Percentiles rank a stretch among this genome's conserved stretches.
phyloP scores from a whole-genome alignment of 2,113 vertebrate genomes.

The Cynoglossus semilaevis region DNA sequence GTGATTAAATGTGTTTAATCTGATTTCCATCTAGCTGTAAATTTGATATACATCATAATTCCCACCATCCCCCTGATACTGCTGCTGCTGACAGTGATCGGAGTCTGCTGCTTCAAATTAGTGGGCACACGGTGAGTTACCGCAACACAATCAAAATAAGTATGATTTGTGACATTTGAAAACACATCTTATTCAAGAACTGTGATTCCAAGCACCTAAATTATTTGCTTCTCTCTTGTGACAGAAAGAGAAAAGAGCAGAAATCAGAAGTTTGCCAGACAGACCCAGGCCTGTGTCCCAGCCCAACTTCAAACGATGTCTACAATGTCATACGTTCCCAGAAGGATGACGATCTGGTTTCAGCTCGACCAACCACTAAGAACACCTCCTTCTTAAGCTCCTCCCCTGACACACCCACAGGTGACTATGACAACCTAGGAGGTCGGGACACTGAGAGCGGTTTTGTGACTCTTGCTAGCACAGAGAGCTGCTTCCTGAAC shows the following conservation, averaged over 20 bases:
- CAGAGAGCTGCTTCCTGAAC: conserved; percentile 88
- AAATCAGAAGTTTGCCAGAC: conserved; percentile 68
- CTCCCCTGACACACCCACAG: conserved; percentile 71
- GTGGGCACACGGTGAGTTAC: conserved; percentile 76
- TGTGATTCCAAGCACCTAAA: neutral
- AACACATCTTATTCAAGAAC: neutral
- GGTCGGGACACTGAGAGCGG: conserved; percentile 80
- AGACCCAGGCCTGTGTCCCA: conserved; percentile 68
- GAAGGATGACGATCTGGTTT: conserved; percentile 83
- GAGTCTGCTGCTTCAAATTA: conserved; percentile 84
- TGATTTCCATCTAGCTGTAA: conserved; percentile 65
- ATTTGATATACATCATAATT: conserved; percentile 83
- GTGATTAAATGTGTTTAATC: conserved; percentile 15
- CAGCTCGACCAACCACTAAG: conserved; percentile 81
- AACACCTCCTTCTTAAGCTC: conserved; percentile 89
- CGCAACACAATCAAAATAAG: neutral
- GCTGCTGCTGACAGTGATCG: conserved; percentile 75
- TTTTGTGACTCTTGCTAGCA: conserved; percentile 80
- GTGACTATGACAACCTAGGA: conserved; percentile 79
- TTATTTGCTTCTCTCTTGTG: neutral
- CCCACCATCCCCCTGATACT: conserved; percentile 84
- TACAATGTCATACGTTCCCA: conserved; percentile 87
- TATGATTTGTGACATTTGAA: neutral
- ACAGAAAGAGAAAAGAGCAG: conserved; percentile 71
- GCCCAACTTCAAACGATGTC: conserved; percentile 78